These are phyloP conservation scores for Sthenelais limicola DNA, from an alignment of 2,888 invertebrate species.

Conservation along the genomic window DNA sequence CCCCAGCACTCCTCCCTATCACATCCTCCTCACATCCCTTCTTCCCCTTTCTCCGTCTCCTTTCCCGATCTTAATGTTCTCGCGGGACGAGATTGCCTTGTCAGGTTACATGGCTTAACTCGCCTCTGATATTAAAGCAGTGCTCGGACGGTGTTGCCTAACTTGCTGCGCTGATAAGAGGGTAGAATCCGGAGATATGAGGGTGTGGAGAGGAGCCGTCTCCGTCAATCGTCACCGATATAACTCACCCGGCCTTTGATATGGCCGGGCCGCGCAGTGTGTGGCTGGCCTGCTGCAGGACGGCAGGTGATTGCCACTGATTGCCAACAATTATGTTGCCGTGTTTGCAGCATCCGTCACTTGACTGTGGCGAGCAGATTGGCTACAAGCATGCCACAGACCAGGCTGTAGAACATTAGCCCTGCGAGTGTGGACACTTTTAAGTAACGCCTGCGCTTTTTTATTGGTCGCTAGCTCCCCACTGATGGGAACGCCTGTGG, in stretches of 20 bases:
- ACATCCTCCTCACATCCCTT: slow-evolving; percentile 4
- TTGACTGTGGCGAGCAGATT: no score
- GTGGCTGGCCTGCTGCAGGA: background rate
- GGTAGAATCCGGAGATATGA: background rate
- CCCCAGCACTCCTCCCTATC: background rate
- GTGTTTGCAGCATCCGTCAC: slow-evolving; percentile 36
- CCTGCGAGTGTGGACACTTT: no score
- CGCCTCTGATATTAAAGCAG: background rate
- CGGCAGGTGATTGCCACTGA: background rate
- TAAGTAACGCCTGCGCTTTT: no score
- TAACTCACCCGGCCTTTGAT: background rate
- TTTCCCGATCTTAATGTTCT: no score
- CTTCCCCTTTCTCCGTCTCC: no score
- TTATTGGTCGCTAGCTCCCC: no score
- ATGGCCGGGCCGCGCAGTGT: background rate
- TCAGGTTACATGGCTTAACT: slow-evolving; percentile 29
- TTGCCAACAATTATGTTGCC: slow-evolving; percentile 30
- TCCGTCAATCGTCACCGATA: background rate
- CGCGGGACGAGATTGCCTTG: slow-evolving; percentile 21
- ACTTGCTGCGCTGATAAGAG: background rate
- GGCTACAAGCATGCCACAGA: no score
- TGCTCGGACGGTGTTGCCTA: background rate
- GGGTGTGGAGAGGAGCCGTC: background rate
- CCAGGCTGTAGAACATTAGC: no score
- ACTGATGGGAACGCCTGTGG: no score